Conservation (phyloP, 2,113 vertebrate species). For the Podarcis raffonei region DNA sequence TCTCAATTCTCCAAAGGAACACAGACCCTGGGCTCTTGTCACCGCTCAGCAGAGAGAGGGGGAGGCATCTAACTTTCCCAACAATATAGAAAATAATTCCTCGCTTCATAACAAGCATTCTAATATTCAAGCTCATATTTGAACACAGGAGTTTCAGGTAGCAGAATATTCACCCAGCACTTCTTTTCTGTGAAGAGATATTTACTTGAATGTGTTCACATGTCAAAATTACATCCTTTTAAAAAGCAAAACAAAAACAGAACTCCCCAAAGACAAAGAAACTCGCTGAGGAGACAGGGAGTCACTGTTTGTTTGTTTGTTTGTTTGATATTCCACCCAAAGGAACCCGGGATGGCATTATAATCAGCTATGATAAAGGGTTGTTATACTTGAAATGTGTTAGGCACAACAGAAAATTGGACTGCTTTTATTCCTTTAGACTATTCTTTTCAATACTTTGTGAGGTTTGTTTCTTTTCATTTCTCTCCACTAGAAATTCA, state of each 20-base stretch:
- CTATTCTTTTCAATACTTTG: too few relatives aligned
- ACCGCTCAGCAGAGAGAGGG: too few relatives aligned
- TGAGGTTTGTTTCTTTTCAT: neutral
- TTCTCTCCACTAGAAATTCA: neutral
- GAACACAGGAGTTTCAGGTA: neutral
- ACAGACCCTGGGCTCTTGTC: too few relatives aligned
- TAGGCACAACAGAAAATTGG: too few relatives aligned
- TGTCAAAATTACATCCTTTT: neutral
- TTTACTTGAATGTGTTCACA: neutral
- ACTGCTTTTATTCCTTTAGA: neutral
- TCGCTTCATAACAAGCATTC: neutral
- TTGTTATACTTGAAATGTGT: neutral
- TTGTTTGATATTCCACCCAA: too few relatives aligned
- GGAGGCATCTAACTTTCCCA: too few relatives aligned
- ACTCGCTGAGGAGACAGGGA: neutral
- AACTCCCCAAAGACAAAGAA: neutral
- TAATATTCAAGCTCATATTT: neutral
- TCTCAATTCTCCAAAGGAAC: too few relatives aligned
- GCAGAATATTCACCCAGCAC: too few relatives aligned
- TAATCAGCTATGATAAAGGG: neutral
- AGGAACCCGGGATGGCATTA: too few relatives aligned
- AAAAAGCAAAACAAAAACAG: neutral
- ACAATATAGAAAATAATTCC: neutral
- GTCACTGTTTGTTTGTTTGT: too few relatives aligned
- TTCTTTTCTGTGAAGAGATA: too few relatives aligned